Conservation (phyloP, 2,797 vertebrate genomes). For the Eidolon dupreanum region DNA sequence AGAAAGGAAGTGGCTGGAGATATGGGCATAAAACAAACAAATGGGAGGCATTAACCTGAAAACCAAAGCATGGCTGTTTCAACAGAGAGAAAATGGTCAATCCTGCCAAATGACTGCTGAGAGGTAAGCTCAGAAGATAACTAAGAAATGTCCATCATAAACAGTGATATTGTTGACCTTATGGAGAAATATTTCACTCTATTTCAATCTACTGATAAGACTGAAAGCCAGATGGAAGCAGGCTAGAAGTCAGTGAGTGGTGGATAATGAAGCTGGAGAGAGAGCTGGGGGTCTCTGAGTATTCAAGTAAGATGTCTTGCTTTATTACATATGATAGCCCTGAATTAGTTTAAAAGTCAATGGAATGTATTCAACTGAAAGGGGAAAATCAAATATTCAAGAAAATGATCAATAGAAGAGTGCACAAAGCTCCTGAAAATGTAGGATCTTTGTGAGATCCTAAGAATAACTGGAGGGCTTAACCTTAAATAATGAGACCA, state of each 20-base stretch:
- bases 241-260: neutral
- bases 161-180: neutral
- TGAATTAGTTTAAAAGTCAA: slow-evolving; percentile 16
- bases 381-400: neutral
- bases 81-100: neutral
- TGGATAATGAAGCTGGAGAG: neutral
- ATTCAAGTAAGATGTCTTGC: neutral
- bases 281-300: neutral
- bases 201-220: neutral
- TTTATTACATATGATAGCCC: neutral
- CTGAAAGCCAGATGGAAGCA: neutral
- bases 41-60: neutral
- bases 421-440: neutral
- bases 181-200: neutral
- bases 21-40: neutral
- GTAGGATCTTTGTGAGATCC: neutral
- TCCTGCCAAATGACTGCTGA: neutral
- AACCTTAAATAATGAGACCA: neutral
- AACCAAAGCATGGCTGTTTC: neutral
- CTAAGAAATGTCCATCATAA: neutral
- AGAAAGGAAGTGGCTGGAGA: neutral
- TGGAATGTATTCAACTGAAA: neutral
- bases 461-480: neutral
- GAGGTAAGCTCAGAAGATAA: neutral
- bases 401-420: neutral